Base-by-base conservation (phyloP, 2,888 invertebrate genomes). In the Drosophila mettleri region DNA sequence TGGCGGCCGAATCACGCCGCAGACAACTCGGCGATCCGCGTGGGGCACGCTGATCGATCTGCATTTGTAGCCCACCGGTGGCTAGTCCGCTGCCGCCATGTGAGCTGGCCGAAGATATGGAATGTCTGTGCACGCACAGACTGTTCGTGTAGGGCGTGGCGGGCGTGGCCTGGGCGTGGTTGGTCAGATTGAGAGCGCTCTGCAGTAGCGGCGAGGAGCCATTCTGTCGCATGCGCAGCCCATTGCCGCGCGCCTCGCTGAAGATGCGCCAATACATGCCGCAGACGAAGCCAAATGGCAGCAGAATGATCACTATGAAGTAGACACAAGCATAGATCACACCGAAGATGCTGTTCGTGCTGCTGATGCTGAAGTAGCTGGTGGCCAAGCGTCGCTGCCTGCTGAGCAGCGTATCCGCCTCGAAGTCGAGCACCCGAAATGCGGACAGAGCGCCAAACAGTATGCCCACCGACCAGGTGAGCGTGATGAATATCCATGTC, bases 201-300 rank as follows among this genome's bases (percentile, higher is more conserved):
- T 92, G 92, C 31, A 92, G 72, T 54, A 92, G 72, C 45, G 92
- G 93, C 24, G 93, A 92, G 5, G 92, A 92, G 20, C 92, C 93
- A 61, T 93, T 92, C 58, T 93, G 92, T 2, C 92, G 88, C 91
- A 92, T 92, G 31, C 92, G 88, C 64, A 92, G 67, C 1, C 93
- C 92, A 69, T 93, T 92, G 58, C 92, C 92, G 3, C 92, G 87
- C 2, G 92, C 92, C 76, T 93, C 92, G 8, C 91, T 91, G 63
- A 92, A 92, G 59, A 92, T 93, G 54, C 92, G 88, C 93, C 92
- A 93, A 51, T 93, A 92, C 92, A 92, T 92, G 49, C 91, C 91
- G 43, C 93, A 92, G 0, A 92, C 92, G 27, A 92, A 90, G 18
- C 91, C 90, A 51, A 93, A 93, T 7, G 92, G 92, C 84, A 92